Evolutionary conservation across 2,888 invertebrate species (phyloP), one percentile per base, ranked within the genome.

Genomic region (Chydorus sphaericus): DNA sequence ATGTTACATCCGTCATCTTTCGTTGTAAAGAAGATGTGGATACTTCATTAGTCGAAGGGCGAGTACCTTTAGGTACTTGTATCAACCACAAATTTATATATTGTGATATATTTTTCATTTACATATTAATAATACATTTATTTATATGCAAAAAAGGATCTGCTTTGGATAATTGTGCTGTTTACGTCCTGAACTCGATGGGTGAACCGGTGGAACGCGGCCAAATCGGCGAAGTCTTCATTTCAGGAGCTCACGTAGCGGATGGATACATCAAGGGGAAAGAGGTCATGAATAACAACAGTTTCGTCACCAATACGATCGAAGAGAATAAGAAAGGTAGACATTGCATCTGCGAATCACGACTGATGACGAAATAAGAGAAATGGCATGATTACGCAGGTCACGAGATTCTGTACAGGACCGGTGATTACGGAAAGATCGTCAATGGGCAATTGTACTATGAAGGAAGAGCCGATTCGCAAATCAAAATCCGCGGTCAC

Each of bases 401-500:
- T 61, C 7, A 50, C 56, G 4, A 59, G 61, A 0, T 79, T 23
- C 72, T 90, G 0, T 91, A 85, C 70, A 80, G 83, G 55, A 90
- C 90, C 1, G 91, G 91, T 0, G 91, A 91, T 31, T 89, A 80
- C 63, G 91, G 85, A 0, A 76, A 79, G n/a, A 71, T 87, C 0
- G 73, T 79, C 54, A 81, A 83, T 61, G 82, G 80, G 0, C 76
- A 77, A 7, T 62, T 75, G 7, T 69, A 89, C 26, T 63, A 57
- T 48, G 86, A 89, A 62, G 91, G 91, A 0, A 77, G 91, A 29
- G 84, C 83, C 0, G 89, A 90, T 69, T 84, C 87, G 0, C 90
- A 90, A 68, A 77, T 83, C 36, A 91, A 89, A 74, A 81, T 89
- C 54, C 75, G 89, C 48, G 92, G 92, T 0, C 86, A 92, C 65